Percentiles rank a stretch among this genome's conserved stretches.
phyloP scores from a whole-genome alignment of 2,113 vertebrate genomes.

The Plecturocebus donacophilus region DNA sequence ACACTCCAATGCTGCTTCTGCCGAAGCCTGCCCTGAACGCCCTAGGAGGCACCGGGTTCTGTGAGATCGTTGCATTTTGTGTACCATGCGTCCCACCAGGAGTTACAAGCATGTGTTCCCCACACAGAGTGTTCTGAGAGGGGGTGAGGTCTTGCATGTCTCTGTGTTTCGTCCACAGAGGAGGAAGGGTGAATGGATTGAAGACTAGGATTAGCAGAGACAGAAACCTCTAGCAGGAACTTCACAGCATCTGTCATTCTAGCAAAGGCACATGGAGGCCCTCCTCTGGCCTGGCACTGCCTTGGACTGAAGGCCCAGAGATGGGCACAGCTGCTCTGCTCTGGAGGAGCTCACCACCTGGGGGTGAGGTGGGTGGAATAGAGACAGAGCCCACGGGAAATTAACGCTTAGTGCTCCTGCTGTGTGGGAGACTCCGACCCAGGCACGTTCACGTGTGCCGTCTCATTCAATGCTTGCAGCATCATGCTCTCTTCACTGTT shows the following conservation, averaged over 20 bases:
- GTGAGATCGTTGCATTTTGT: not conserved
- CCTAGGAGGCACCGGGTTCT: not conserved
- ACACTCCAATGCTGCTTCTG: not conserved
- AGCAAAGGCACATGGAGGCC: not conserved
- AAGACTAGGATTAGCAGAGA: not conserved
- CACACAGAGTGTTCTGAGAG: not conserved
- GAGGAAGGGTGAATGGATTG: not conserved
- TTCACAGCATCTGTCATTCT: not conserved
- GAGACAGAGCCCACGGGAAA: not conserved
- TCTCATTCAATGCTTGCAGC: no score
- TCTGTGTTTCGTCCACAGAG: no score
- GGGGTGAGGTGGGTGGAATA: not conserved
- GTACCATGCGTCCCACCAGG: rapidly evolving
- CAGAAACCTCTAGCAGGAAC: not conserved
- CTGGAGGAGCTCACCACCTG: not conserved
- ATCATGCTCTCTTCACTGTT: not conserved
- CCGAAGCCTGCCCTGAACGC: not conserved
- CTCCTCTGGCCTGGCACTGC: not conserved
- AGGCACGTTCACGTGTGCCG: no score
- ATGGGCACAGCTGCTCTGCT: not conserved
- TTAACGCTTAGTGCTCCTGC: not conserved
- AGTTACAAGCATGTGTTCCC: not conserved
- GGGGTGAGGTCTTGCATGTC: not conserved
- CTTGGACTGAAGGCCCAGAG: no score
- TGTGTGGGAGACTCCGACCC: not conserved